Base-by-base conservation (phyloP, 2,797 vertebrate genomes). In the Benthosema pterotum region DNA sequence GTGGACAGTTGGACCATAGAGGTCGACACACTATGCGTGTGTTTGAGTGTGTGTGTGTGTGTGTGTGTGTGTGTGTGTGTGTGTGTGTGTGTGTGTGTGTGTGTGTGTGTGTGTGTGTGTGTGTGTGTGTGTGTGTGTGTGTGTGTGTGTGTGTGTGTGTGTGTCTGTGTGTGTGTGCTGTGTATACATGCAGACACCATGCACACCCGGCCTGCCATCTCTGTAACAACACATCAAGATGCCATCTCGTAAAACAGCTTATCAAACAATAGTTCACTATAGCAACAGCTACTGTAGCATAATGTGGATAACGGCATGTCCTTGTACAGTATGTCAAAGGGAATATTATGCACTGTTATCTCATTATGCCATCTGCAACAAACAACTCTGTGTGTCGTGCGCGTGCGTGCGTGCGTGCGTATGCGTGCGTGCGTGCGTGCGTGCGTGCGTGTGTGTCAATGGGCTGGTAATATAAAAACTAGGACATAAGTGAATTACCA, bases 1-100 rank as follows among this genome's bases (percentile, higher is more conserved):
- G 62, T 46, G 80, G 75, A 76, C 65, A 25, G 47, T 0, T 59
- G 18, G 88, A 83, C 84, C 79, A 51, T 50, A 0, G 5, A 3
- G 69, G 84, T 83, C 71, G n/a, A n/a, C n/a, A 54, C 60, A 65
- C 38, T 14, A 22, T 11, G 9, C 1, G 43, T 51, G 55, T 54
- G 12, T 3, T 16, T n/a, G 51, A 3, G 8, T 50, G 42, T 12
- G 38, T 67, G 67, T 47, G n/a, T 18, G 50, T 61, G 57, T 56
- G 4, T 22, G 28, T 52, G 63, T 68, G 56, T 22, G 17, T 59
- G 57, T 16, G 57, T 55, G 28, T 17, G 47, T 15, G 52, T 11
- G n/a, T 42, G 52, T 15, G n/a, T 16, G 52, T 16, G 52, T 42
- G 14, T 49, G n/a, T 55, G n/a, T 56, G 56, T 28, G 5, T 46